Conservation (phyloP, 2,888 invertebrate genomes). For the Priocnemis perturbator region DNA sequence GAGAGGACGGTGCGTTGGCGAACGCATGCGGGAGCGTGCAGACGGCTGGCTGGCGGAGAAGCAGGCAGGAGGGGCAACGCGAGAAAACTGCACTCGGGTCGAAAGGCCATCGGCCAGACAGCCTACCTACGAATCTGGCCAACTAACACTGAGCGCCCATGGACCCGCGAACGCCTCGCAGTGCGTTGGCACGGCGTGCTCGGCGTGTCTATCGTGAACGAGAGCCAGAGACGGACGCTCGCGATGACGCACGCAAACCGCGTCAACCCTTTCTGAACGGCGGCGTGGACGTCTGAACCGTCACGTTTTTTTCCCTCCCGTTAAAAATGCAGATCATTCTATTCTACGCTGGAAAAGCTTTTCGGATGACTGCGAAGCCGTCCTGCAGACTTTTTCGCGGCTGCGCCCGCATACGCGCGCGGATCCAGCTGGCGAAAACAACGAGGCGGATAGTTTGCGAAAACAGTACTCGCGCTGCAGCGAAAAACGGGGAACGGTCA, state of each 20-base stretch:
- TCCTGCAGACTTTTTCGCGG: no score
- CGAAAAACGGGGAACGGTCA: no score
- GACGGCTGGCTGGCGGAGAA: not conserved
- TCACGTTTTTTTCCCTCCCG: no score
- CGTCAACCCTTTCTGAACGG: not conserved
- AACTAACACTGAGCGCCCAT: slow-evolving; percentile 48
- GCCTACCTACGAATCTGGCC: slow-evolving; percentile 59
- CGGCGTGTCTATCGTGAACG: not conserved
- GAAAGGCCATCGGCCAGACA: slow-evolving; percentile 64
- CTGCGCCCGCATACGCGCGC: no score
- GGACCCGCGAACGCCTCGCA: slow-evolving; percentile 30
- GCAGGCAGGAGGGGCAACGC: slow-evolving; percentile 6
- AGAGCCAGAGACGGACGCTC: not conserved
- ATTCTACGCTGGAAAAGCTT: no score
- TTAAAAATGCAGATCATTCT: no score
- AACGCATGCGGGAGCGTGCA: not conserved
- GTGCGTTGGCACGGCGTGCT: slow-evolving; percentile 28
- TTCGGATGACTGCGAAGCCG: no score
- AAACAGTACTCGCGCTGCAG: no score
- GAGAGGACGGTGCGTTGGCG: no score
- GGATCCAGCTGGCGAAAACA: no score
- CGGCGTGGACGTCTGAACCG: no score
- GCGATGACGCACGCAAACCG: slow-evolving; percentile 1
- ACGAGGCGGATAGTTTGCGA: no score
- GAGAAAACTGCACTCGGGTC: slow-evolving; percentile 52